Conservation (phyloP, 2,888 invertebrate species). For the Diogma glabrata region DNA sequence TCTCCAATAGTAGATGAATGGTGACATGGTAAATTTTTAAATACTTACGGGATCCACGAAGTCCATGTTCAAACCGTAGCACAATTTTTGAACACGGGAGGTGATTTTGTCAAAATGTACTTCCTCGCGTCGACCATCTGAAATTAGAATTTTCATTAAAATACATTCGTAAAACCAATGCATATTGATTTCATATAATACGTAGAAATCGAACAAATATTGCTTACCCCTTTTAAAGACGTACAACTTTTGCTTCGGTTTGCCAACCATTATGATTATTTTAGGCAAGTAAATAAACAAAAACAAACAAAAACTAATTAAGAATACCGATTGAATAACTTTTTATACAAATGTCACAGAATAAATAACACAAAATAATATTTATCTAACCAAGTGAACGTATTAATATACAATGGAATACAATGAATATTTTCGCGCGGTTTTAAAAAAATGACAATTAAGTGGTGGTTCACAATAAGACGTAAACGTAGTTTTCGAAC, state of each 20-base stretch:
- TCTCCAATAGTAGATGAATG: no score
- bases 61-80: conserved; percentile 91
- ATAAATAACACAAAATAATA: no score
- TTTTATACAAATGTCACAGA: no score
- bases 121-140: conserved; percentile 81
- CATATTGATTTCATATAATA: background rate
- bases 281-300: no score
- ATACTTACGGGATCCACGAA: conserved; percentile 87
- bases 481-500: no score
- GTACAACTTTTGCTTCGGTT: conserved; percentile 4
- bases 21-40: background rate
- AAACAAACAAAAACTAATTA: no score
- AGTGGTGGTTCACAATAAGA: no score
- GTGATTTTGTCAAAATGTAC: conserved; percentile 98
- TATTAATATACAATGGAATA: no score
- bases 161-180: background rate
- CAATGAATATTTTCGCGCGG: no score
- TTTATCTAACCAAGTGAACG: no score
- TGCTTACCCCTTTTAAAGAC: conserved; percentile 4
- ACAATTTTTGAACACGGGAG: conserved; percentile 85
- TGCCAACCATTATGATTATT: conserved; percentile 9
- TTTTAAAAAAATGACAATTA: no score
- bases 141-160: background rate
- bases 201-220: background rate
- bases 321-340: no score